These are phyloP conservation scores for Propithecus perrieri DNA, from an alignment of 2,797 vertebrate species.

Conservation along the genomic window DNA sequence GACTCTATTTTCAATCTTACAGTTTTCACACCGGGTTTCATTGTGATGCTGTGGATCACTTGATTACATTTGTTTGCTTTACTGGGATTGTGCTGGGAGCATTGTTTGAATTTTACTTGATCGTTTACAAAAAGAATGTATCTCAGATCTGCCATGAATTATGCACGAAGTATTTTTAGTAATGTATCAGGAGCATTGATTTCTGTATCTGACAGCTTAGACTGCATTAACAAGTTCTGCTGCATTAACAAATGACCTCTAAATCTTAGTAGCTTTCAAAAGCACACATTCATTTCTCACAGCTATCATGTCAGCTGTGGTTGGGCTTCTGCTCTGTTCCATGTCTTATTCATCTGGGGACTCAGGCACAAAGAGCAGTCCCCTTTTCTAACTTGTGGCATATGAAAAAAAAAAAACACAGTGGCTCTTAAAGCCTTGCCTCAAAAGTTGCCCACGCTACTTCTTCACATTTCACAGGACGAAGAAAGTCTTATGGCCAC, in stretches of 20 bases:
- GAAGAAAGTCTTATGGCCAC: background rate
- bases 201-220: background rate
- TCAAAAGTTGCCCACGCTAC: fast-evolving
- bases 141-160: background rate
- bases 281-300: background rate
- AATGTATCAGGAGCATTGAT: background rate
- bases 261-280: background rate
- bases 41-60: background rate
- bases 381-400: background rate
- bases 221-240: background rate
- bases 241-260: background rate
- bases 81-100: background rate
- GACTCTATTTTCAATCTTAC: background rate
- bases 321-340: background rate
- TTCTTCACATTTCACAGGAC: background rate
- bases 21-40: background rate
- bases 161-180: background rate
- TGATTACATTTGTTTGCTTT: background rate
- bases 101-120: background rate
- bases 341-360: background rate
- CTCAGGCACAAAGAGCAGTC: background rate
- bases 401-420: background rate
- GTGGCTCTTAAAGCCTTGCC: background rate
- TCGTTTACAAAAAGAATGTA: background rate
- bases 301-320: background rate